Percentiles rank a stretch among this genome's conserved stretches.
Evolutionary conservation across 2,113 vertebrate genomes (phyloP).

Genomic region (Murina feae): DNA sequence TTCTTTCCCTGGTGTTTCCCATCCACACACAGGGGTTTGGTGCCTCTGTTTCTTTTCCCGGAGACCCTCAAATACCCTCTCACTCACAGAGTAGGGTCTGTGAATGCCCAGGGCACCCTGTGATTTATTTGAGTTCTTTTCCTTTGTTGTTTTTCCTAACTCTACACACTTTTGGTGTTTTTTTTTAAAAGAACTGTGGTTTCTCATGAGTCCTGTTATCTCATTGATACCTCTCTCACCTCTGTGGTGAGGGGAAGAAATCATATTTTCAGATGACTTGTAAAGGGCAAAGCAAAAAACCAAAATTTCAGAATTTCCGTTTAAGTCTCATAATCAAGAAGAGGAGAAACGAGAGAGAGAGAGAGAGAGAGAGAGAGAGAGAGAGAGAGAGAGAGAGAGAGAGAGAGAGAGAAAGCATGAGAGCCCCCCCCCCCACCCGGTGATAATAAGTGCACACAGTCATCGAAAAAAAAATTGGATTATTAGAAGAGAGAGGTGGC

Average conservation of each 20-base stretch:
- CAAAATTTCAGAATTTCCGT: constrained; percentile 77
- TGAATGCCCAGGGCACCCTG: constrained; percentile 7
- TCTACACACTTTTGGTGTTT: constrained; percentile 60
- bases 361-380: neutral
- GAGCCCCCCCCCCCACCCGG: constrained; percentile 64
- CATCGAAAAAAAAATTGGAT: constrained; percentile 74
- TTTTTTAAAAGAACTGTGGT: constrained; percentile 69
- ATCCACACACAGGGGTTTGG: neutral
- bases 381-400: neutral
- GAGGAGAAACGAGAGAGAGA: constrained; percentile 49
- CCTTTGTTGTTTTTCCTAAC: constrained; percentile 43
- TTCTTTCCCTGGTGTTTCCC: neutral
- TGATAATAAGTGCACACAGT: constrained; percentile 70
- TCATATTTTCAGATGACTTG: constrained; percentile 74
- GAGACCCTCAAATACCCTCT: neutral
- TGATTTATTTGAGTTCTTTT: constrained; percentile 57
- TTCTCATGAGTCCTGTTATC: constrained; percentile 69
- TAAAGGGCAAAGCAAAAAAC: constrained; percentile 78
- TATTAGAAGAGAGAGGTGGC: constrained; percentile 76
- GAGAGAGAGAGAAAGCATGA: constrained; percentile 23
- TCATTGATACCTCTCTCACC: constrained; percentile 76
- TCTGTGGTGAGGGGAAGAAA: constrained; percentile 74
- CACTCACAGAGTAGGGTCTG: neutral
- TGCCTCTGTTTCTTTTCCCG: neutral
- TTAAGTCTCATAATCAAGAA: constrained; percentile 75